Percentiles rank a stretch among this genome's conserved stretches.
These are phyloP conservation scores for Hyppa rectilinea DNA, from an alignment of 2,888 invertebrate species.

Conservation along the genomic window DNA sequence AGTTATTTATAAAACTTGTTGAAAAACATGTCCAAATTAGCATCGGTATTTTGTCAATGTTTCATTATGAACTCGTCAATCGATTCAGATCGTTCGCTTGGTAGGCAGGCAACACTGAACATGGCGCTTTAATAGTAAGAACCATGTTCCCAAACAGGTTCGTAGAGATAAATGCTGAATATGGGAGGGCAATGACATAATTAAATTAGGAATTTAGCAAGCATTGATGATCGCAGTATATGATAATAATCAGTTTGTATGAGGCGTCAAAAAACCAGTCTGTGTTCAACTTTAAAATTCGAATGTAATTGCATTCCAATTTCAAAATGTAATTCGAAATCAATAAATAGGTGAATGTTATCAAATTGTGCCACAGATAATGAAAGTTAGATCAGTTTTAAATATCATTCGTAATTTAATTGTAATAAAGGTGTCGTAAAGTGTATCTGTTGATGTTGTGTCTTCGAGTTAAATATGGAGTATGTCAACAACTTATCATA, in stretches of 20 bases:
- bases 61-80: slow-evolving; percentile 43
- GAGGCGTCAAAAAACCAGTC: slow-evolving; percentile 2
- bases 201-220: slow-evolving; percentile 26
- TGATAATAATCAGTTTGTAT: background rate
- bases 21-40: slow-evolving; percentile 50
- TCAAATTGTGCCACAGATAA: slow-evolving; percentile 34
- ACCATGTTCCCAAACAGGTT: slow-evolving; percentile 52
- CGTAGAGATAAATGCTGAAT: slow-evolving; percentile 20
- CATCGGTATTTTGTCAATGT: slow-evolving; percentile 53
- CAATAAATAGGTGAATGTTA: slow-evolving; percentile 15
- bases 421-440: slow-evolving; percentile 42
- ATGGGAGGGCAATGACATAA: slow-evolving; percentile 38
- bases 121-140: slow-evolving; percentile 21
- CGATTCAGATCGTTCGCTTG: background rate
- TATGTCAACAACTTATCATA: slow-evolving; percentile 61
- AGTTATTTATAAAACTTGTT: slow-evolving; percentile 52
- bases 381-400: slow-evolving; percentile 29
- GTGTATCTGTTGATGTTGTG: slow-evolving; percentile 11
- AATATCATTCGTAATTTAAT: slow-evolving; percentile 12
- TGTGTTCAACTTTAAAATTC: slow-evolving; percentile 10
- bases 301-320: slow-evolving; percentile 29
- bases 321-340: slow-evolving; percentile 25
- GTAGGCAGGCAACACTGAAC: background rate
- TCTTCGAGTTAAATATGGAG: slow-evolving; percentile 44
- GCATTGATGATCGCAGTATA: background rate